Evolutionary conservation across 2,888 invertebrate species (phyloP).

Genomic region (Eupithecia insigniata): DNA sequence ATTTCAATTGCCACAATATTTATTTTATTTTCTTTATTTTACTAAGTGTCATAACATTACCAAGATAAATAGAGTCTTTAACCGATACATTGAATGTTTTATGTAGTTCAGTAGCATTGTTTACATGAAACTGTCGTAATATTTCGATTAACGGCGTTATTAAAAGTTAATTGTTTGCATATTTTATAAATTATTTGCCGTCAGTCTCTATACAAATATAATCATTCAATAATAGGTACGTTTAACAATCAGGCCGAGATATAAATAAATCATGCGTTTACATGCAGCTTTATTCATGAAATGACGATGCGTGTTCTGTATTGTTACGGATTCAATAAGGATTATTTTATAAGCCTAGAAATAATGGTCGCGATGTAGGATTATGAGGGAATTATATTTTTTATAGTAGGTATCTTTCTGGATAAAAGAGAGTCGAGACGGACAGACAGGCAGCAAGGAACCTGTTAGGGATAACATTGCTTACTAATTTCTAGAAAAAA

Average conservation of each 20-base stretch:
- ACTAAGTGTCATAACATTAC: slow-evolving; percentile 14
- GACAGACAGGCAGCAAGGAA: not conserved
- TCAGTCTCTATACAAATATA: slow-evolving; percentile 50
- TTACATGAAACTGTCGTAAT: slow-evolving; percentile 50
- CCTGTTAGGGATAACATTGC: not conserved
- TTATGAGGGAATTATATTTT: not conserved
- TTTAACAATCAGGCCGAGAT: slow-evolving; percentile 40
- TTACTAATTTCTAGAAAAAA: not conserved
- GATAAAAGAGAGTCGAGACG: not conserved
- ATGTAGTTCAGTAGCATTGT: slow-evolving; percentile 46
- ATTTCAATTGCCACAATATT: no score
- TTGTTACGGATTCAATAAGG: not conserved
- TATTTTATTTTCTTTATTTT: not conserved
- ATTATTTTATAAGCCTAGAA: not conserved
- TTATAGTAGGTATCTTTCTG: not conserved
- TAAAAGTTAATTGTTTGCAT: slow-evolving; percentile 61
- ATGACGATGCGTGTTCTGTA: not conserved
- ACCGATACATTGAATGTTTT: slow-evolving; percentile 49
- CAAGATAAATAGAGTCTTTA: slow-evolving; percentile 53
- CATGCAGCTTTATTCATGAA: slow-evolving; percentile 18
- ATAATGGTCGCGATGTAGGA: not conserved
- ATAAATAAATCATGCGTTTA: slow-evolving; percentile 48
- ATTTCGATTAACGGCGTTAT: slow-evolving; percentile 54
- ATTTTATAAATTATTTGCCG: slow-evolving; percentile 58
- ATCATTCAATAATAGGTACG: slow-evolving; percentile 51